These are phyloP conservation scores for Nymphalis urticae DNA, from an alignment of 2,888 invertebrate species.

Conservation along the genomic window DNA sequence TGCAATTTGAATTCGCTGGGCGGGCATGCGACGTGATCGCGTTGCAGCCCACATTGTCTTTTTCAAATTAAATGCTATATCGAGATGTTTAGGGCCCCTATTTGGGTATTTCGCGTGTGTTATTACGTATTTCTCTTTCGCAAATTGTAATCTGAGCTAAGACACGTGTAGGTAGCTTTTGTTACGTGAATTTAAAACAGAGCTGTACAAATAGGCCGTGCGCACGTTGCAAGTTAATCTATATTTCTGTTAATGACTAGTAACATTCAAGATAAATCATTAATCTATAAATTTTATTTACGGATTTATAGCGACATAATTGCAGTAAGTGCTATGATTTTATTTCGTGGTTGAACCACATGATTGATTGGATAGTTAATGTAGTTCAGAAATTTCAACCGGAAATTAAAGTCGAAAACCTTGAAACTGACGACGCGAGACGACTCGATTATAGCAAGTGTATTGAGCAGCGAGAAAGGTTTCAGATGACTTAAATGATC, in stretches of 20 bases:
- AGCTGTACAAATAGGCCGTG: not conserved
- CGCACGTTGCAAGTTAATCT: slow-evolving; percentile 6
- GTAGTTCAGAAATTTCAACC: slow-evolving; percentile 34
- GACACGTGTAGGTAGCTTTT: slow-evolving; percentile 71
- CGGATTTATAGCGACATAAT: slow-evolving; percentile 34
- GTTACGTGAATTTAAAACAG: slow-evolving; percentile 60
- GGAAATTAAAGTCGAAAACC: slow-evolving; percentile 37
- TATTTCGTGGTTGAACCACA: slow-evolving; percentile 22
- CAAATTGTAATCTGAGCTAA: slow-evolving; percentile 67
- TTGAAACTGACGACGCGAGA: slow-evolving; percentile 27
- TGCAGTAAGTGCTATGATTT: slow-evolving; percentile 25
- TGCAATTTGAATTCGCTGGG: slow-evolving; percentile 71
- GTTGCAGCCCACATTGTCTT: slow-evolving; percentile 69
- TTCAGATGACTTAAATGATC: slow-evolving; percentile 9
- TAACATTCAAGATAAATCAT: slow-evolving; percentile 28
- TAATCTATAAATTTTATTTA: slow-evolving; percentile 31
- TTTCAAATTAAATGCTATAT: slow-evolving; percentile 69
- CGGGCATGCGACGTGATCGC: slow-evolving; percentile 63
- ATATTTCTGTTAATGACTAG: slow-evolving; percentile 21
- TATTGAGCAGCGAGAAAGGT: slow-evolving; percentile 11
- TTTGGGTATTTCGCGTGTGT: slow-evolving; percentile 56
- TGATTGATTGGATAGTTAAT: slow-evolving; percentile 35
- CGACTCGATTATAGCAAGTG: slow-evolving; percentile 21
- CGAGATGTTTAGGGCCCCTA: slow-evolving; percentile 58
- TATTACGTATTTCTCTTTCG: slow-evolving; percentile 62